Evolutionary conservation across 2,797 vertebrate species (phyloP).

Genomic region (Diceros bicornis): DNA sequence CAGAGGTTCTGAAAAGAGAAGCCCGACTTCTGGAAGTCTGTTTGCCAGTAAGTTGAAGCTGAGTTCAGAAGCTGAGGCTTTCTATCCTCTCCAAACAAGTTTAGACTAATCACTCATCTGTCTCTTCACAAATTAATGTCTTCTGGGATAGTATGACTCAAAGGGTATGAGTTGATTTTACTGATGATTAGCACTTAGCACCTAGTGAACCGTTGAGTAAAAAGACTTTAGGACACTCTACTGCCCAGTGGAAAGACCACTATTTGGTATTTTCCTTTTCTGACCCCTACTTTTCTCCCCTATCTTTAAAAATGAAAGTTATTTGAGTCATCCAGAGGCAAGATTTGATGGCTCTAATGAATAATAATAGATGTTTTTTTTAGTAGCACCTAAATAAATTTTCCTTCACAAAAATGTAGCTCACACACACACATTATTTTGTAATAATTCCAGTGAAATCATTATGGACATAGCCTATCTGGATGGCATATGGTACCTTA

Average conservation of each 20-base stretch:
- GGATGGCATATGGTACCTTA: neutral
- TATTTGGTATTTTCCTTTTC: neutral
- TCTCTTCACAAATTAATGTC: slow-evolving; percentile 39
- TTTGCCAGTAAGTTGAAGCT: neutral
- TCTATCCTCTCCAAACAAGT: neutral
- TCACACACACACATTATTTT: neutral
- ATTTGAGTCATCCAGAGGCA: neutral
- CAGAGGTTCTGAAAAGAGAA: slow-evolving; percentile 29
- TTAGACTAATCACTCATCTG: neutral
- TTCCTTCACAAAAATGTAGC: neutral
- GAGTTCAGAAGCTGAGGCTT: neutral
- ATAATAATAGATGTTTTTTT: neutral
- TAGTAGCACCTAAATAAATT: slow-evolving; percentile 1
- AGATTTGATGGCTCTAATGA: neutral
- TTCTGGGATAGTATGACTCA: slow-evolving; percentile 3
- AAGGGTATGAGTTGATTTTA: slow-evolving; percentile 30
- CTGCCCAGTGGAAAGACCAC: neutral
- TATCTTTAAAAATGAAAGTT: slow-evolving; percentile 3
- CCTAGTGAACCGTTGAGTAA: slow-evolving; percentile 3
- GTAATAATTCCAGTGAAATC: neutral
- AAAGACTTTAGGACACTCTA: neutral
- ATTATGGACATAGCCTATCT: neutral
- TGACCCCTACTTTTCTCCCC: neutral
- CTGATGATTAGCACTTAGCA: neutral
- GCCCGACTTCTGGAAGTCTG: neutral